phyloP scores from a whole-genome alignment of 2,888 invertebrate genomes.

The Ctenicera cuprea region DNA sequence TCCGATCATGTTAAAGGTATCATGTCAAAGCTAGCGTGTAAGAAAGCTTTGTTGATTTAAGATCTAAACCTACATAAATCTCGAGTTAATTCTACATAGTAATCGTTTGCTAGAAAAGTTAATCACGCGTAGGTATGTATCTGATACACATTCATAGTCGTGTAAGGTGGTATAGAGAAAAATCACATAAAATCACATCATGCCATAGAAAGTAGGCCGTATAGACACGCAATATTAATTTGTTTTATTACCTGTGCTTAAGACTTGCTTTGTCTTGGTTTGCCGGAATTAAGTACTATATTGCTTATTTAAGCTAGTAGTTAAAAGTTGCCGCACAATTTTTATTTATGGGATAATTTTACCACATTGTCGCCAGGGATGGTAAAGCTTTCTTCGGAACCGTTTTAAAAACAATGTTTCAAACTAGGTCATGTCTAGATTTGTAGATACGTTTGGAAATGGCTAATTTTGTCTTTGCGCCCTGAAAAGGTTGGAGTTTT shows the following conservation, averaged over 20 bases:
- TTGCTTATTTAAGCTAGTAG: background rate
- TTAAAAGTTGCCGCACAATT: no score
- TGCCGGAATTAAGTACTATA: background rate
- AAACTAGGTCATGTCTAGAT: no score
- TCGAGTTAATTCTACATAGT: conserved; percentile 24
- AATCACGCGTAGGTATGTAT: background rate
- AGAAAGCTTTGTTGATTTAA: conserved; percentile 35
- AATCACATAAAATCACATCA: conserved; percentile 33
- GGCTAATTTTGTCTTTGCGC: no score
- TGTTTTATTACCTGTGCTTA: background rate
- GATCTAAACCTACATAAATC: conserved; percentile 27
- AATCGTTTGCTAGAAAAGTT: conserved; percentile 12
- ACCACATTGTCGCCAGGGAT: no score
- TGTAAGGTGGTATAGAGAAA: conserved; percentile 22
- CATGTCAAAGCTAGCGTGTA: conserved; percentile 32
- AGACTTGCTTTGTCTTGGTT: background rate
- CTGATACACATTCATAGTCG: conserved; percentile 3
- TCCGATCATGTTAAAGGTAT: background rate
- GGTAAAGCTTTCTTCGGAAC: no score
- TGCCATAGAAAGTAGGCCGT: conserved; percentile 30
- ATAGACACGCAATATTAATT: conserved; percentile 36
- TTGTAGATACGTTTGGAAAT: no score
- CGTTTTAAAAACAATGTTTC: no score
- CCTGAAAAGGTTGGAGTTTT: no score
- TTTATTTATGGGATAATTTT: no score